These are phyloP conservation scores for Vidua macroura DNA, from an alignment of 2,113 vertebrate genomes.

Conservation along the genomic window DNA sequence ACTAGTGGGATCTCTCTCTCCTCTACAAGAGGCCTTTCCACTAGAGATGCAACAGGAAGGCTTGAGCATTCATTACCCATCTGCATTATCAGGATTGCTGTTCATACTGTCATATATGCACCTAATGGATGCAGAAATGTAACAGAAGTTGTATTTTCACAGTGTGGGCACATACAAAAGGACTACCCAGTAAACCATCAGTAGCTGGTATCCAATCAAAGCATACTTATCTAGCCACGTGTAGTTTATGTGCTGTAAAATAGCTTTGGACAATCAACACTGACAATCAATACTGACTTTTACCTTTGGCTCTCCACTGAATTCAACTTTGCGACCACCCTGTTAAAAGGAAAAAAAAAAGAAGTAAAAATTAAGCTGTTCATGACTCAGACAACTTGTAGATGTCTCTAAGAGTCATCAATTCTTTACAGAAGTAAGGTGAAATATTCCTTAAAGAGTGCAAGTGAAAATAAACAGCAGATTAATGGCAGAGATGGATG, in stretches of 20 bases:
- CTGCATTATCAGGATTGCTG: neutral
- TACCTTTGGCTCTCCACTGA: slow-evolving; percentile 87
- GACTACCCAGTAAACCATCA: neutral
- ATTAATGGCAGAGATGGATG: neutral
- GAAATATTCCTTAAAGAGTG: neutral
- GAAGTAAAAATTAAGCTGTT: neutral
- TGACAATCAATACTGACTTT: neutral
- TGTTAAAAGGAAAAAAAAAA: slow-evolving; percentile 47
- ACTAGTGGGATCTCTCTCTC: neutral
- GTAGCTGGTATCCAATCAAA: fast-evolving
- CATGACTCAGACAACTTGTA: neutral
- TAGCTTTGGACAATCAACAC: neutral
- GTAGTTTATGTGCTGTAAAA: neutral
- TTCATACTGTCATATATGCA: neutral
- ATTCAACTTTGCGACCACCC: slow-evolving; percentile 91
- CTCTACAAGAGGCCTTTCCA: neutral
- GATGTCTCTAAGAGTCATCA: neutral
- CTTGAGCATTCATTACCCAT: neutral
- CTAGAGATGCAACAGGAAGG: neutral
- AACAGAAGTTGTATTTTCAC: neutral
- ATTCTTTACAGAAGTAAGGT: neutral
- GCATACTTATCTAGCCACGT: neutral
- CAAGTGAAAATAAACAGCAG: neutral
- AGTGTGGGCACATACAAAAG: neutral
- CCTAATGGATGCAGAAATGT: neutral